A percentile compares a stretch with the other conserved stretches of the same genome.
These are phyloP conservation scores for Hippasteria phrygiana DNA, from an alignment of 53 echinoderm and acorn worm genomes.

Conservation along the genomic window DNA sequence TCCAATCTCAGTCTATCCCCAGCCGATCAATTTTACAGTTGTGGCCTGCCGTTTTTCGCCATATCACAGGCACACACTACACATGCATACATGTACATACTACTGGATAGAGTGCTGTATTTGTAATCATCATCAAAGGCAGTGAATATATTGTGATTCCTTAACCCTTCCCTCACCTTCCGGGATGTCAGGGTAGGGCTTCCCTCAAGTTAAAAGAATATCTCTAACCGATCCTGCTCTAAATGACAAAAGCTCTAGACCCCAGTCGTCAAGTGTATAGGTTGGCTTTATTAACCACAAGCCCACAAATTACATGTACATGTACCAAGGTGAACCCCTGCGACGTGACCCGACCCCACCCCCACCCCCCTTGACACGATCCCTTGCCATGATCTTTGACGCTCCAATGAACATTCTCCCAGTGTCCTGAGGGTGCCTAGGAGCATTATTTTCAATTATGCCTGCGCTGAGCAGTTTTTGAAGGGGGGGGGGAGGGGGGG, in stretches of 20 bases:
- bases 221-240: too few species aligned
- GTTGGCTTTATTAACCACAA: constrained; percentile 26
- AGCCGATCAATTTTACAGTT: constrained; percentile 46
- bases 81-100: too few species aligned
- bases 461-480: constrained; percentile 10
- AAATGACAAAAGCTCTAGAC: too few species aligned
- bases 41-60: neutral
- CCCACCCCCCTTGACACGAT: constrained; percentile 7
- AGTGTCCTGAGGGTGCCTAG: neutral
- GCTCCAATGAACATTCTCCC: constrained; percentile 36
- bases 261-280: too few species aligned
- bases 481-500: neutral
- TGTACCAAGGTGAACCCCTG: constrained; percentile 9
- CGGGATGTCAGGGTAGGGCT: too few species aligned
- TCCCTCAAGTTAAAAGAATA: too few species aligned
- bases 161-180: too few species aligned
- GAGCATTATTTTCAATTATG: constrained; percentile 58
- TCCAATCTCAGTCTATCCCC: constrained; percentile 45
- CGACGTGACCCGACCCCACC: neutral
- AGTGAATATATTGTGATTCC: too few species aligned
- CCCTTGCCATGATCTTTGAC: constrained; percentile 10
- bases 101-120: too few species aligned
- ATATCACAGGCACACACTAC: constrained; percentile 1
- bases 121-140: too few species aligned
- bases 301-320: neutral